These are phyloP conservation scores for Enteromius fasciolatus DNA, from an alignment of 2,797 vertebrate genomes.

Conservation along the genomic window DNA sequence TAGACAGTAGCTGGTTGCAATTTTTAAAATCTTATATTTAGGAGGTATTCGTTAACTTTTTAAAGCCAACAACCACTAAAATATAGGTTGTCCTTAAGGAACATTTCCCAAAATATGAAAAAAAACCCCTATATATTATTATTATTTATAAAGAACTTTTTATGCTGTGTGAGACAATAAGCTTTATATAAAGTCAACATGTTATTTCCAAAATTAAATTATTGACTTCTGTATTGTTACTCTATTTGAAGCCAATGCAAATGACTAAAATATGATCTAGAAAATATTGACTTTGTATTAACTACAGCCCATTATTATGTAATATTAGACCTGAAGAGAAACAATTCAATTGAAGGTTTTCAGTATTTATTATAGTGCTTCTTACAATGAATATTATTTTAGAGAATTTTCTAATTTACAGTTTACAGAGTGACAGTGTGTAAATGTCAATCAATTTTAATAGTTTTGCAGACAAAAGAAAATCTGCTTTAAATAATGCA, in stretches of 20 bases:
- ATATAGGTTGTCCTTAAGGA: neutral
- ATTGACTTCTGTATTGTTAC: neutral
- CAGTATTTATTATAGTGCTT: neutral
- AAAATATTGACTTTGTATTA: conserved; percentile 20
- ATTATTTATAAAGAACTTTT: neutral
- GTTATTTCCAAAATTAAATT: neutral
- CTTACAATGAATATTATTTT: neutral
- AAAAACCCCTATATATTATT: neutral
- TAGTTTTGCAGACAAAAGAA: neutral
- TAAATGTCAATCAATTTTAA: neutral
- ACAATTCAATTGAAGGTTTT: neutral
- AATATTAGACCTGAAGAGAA: conserved; percentile 2
- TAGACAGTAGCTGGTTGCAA: neutral
- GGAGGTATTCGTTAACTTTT: neutral
- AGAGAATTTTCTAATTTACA: neutral
- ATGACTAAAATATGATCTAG: neutral
- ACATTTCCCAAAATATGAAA: neutral
- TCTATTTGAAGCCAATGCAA: neutral
- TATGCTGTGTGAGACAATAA: neutral
- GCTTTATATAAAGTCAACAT: neutral
- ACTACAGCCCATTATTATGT: neutral
- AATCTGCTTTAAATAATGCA: conserved; percentile 7
- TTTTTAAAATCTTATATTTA: neutral
- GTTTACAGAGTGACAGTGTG: neutral
- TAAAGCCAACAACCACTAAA: neutral